Base-by-base conservation (phyloP, 37 sponge, comb jelly and placozoan genomes). In the Oscarella lobularis region DNA sequence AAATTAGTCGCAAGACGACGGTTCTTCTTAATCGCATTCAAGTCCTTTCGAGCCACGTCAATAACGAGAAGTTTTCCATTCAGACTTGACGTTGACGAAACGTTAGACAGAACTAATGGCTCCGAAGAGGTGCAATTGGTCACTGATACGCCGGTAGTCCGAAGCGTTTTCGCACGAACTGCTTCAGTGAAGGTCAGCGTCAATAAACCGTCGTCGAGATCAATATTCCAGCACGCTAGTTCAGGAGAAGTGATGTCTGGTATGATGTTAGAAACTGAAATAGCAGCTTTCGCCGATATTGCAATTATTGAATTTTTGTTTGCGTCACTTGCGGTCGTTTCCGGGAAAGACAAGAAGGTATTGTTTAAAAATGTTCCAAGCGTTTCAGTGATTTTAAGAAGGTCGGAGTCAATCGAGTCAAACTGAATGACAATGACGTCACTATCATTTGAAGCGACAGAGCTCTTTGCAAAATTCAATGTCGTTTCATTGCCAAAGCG, bases 211-310 rank as follows among this genome's bases (percentile, higher is more conserved):
- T 0, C 78, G 78, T 89, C 36, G 78, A 94, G 54, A 40, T 89
- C 80, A 1, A 94, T 73, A 55, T 69, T 68, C 77, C 81, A 94
- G 0, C 78, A 34, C n/a, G 68, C 37, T 14, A 94, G 67, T 2
- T 77, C 81, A 38, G 95, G 95, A 40, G 88, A 78, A 34, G 76
- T 80, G 3, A 48, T 76, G 78, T 94, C 95, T 34, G 82, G 73
- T 40, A 84, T 79, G 0, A 94, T 88, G 14, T 34, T 27, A 2
- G 79, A 3, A 20, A 90, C 95, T 36, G 77, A 83, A 4, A 94
- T 66, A 27, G 74, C 9, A 48, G 9, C 60, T 27, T 48, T 48
- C 9, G 20, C 9, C 60, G 60, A 20, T 20, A 48, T 27, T 9
- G 14, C 60, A 27, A 27, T 48, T 9, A 48, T 9, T 27, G 14